Evolutionary conservation across 2,888 invertebrate genomes (phyloP).

Genomic region (Epirrhoe alternata): DNA sequence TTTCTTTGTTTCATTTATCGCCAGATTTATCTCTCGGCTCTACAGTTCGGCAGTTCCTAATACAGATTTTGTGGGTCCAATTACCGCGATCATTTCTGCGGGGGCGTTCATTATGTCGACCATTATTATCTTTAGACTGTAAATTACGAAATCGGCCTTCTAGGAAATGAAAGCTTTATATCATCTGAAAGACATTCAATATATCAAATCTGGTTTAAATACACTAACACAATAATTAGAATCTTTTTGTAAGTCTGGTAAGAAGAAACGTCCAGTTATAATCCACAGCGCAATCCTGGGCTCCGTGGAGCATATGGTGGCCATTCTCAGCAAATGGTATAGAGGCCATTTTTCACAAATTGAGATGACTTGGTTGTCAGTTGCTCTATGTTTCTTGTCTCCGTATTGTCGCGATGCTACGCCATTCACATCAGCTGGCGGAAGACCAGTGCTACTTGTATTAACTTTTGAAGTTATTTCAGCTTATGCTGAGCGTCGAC

Average conservation of each 20-base stretch:
- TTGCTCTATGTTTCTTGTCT: too few species aligned
- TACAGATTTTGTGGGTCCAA: neutral
- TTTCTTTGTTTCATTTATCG: constrained; percentile 8
- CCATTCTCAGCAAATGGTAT: constrained; percentile 98
- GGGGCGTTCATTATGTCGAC: neutral
- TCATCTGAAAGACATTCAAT: neutral
- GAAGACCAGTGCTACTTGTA: too few species aligned
- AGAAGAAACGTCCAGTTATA: constrained; percentile 97
- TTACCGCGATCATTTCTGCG: neutral
- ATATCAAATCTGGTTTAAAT: too few species aligned
- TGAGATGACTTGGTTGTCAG: too few species aligned
- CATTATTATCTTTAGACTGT: neutral
- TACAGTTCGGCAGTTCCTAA: neutral
- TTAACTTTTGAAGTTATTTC: too few species aligned
- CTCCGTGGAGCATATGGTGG: constrained; percentile 99
- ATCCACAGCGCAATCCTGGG: constrained; percentile 99
- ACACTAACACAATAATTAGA: too few species aligned
- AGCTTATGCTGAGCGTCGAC: too few species aligned
- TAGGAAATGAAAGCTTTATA: neutral
- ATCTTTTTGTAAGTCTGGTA: constrained; percentile 94
- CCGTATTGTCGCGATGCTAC: too few species aligned
- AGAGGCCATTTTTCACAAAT: too few species aligned
- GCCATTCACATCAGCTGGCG: too few species aligned
- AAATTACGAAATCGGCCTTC: neutral
- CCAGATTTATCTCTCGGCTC: neutral